phyloP scores from a whole-genome alignment of 2,888 invertebrate species.

The Agriotes lineatus region DNA sequence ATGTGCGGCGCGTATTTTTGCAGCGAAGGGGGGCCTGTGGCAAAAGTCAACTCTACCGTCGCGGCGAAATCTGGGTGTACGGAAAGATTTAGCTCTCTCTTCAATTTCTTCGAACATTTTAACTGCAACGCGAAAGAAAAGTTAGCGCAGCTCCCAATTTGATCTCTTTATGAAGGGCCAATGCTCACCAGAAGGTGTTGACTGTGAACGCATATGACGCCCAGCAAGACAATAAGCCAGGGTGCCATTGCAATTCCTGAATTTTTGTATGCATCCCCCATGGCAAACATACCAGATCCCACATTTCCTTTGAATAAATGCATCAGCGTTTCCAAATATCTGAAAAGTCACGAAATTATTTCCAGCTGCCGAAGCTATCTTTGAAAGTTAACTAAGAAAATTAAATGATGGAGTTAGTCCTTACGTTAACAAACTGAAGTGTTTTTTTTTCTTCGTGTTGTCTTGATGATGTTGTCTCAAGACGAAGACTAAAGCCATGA shows the following conservation, averaged over 20 bases:
- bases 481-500: no score
- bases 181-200: slow-evolving; percentile 87
- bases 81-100: slow-evolving; percentile 69
- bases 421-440: no score
- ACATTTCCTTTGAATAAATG: slow-evolving; percentile 96
- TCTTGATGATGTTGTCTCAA: no score
- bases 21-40: slow-evolving; percentile 77
- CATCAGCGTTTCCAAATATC: slow-evolving; percentile 89
- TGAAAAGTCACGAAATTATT: slow-evolving; percentile 63
- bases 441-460: no score
- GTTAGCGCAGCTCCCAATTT: no score
- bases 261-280: slow-evolving; percentile 95
- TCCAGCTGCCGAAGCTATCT: not conserved
- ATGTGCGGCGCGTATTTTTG: slow-evolving; percentile 73
- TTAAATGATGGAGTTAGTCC: no score
- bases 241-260: slow-evolving; percentile 90
- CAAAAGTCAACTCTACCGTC: slow-evolving; percentile 86
- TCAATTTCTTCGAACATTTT: slow-evolving; percentile 78
- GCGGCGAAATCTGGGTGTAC: slow-evolving; percentile 81
- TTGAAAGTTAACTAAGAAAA: not conserved
- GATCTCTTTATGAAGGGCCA: no score
- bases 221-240: slow-evolving; percentile 82
- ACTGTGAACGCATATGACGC: slow-evolving; percentile 89
- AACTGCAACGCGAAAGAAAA: no score
- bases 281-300: slow-evolving; percentile 95